Evolutionary conservation across 2,888 invertebrate genomes (phyloP), one percentile per base, ranked within the genome.

Genomic region (Nephrocerus scutellatus): DNA sequence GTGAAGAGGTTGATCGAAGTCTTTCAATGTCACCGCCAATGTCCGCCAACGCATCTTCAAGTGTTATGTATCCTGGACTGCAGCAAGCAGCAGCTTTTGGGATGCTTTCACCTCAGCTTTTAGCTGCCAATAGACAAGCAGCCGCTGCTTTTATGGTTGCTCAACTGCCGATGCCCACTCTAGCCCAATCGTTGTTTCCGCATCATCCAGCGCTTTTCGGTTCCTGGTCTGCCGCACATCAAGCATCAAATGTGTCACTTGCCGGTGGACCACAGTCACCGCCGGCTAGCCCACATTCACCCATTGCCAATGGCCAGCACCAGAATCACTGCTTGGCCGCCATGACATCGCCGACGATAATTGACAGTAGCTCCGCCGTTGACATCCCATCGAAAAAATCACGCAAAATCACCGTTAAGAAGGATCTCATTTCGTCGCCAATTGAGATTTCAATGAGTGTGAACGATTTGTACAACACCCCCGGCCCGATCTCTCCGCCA

Each of bases 401-500:
- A n/a, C 57, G 67, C 14, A 66, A 65, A 37, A 43, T 61, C 30
- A 53, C 55, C 3, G 59, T 64, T 7, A 68, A 67, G 43, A 67
- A 66, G 43, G 66, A 67, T 30, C 53, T 63, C 30, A 56, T 58
- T 24, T 59, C 62, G n/a, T 53, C 54, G n/a, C 46, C 53, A 23
- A 52, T 57, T 22, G 63, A 67, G 24, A 56, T 66, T 2, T 56
- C 54, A 20, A 60, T 64, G 53, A 59, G 53, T 30, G 58, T 62
- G 2, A 56, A 43, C 20, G 64, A 66, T 41, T 42, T 63, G 16
- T 65, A 63, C 32, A 57, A 59, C 42, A 56, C 54, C 6, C 51
- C 59, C 2, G 47, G 56, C 3, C 63, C 80, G 39, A 66, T 73
- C 57, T 56, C 79, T 57, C 65, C 74, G 5, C 74, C 75, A 2